phyloP scores from a whole-genome alignment of 2,888 invertebrate species.

The Hydroisotoma schaefferi region DNA sequence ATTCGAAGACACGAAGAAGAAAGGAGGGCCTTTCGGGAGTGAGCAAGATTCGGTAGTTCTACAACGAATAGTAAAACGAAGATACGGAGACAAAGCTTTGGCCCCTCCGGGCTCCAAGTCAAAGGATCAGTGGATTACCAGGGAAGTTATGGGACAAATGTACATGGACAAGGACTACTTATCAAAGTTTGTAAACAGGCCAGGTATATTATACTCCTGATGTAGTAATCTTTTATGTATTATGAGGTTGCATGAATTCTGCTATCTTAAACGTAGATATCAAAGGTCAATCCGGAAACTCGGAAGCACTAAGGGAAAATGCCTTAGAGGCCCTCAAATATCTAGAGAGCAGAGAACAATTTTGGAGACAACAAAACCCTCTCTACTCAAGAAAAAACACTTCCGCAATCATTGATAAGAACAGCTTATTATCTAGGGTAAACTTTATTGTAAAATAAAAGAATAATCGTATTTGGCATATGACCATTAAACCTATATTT shows the following conservation, averaged over 20 bases:
- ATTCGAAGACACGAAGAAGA: conserved; percentile 29
- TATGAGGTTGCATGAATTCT: neutral
- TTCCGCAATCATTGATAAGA: conserved; percentile 14
- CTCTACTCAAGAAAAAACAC: conserved; percentile 41
- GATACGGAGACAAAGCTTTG: conserved; percentile 17
- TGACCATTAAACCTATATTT: too few relatives aligned
- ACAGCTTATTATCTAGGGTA: conserved; percentile 15
- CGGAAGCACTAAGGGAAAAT: conserved; percentile 41
- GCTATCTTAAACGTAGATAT: conserved; percentile 17
- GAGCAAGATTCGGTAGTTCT: conserved; percentile 14
- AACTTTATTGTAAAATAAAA: too few relatives aligned
- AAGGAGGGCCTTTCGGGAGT: conserved; percentile 7
- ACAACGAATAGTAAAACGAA: conserved; percentile 18
- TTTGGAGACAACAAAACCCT: conserved; percentile 48
- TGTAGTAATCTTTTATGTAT: neutral
- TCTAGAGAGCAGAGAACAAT: conserved; percentile 42
- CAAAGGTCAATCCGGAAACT: conserved; percentile 26
- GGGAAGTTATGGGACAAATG: conserved; percentile 46
- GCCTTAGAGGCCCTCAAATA: conserved; percentile 44
- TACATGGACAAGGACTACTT: conserved; percentile 46
- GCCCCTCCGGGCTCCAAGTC: conserved; percentile 12
- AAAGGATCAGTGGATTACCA: conserved; percentile 33
- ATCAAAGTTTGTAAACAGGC: conserved; percentile 42
- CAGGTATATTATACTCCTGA: conserved; percentile 25
- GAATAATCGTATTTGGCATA: too few relatives aligned